Evolutionary conservation across 2,113 vertebrate species (phyloP).

Genomic region (Lophotis ruficrista): DNA sequence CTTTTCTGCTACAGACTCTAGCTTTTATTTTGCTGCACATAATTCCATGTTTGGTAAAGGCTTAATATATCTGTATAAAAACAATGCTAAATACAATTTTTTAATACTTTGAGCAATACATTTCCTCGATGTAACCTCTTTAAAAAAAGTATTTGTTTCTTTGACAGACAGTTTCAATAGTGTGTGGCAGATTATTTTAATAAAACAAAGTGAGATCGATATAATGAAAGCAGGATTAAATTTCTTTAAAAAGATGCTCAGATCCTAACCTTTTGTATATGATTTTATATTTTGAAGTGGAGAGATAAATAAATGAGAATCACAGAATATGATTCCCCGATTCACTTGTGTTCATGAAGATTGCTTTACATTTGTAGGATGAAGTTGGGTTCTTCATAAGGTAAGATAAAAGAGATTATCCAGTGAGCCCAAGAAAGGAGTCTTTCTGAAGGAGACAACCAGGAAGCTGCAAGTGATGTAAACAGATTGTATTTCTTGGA

Average conservation of each 20-base stretch:
- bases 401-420: background rate
- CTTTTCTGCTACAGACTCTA: background rate
- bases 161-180: background rate
- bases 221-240: background rate
- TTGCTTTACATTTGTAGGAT: background rate
- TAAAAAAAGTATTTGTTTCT: background rate
- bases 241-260: background rate
- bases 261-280: background rate
- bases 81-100: background rate
- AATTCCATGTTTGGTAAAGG: background rate
- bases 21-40: background rate
- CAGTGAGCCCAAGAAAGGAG: background rate
- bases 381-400: background rate
- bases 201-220: background rate
- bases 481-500: constrained; percentile 31
- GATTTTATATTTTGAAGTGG: background rate
- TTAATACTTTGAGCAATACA: background rate
- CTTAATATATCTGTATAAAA: background rate
- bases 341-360: background rate
- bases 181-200: background rate
- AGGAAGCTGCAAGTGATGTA: background rate
- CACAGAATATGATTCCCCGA: background rate
- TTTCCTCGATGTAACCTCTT: background rate
- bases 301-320: background rate
- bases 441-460: background rate